phyloP scores from a whole-genome alignment of 2,797 vertebrate species.

The Helicolenus hilgendorfi region DNA sequence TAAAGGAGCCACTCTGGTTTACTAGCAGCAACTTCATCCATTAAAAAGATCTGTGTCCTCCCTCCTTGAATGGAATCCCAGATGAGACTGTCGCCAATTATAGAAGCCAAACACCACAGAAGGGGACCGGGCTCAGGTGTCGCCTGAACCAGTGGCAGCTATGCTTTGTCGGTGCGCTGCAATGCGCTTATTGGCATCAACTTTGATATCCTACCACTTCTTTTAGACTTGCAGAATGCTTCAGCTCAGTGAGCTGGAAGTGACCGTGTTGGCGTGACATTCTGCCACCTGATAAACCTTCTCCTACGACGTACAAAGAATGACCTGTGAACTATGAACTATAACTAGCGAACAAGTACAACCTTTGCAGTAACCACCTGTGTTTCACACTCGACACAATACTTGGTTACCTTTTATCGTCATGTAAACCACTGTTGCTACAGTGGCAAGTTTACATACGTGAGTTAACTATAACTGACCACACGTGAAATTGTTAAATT shows the following conservation, averaged over 20 bases:
- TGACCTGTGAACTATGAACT: constrained; percentile 50
- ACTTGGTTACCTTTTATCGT: neutral
- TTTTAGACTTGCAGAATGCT: constrained; percentile 48
- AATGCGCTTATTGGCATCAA: constrained; percentile 31
- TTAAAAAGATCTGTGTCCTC: constrained; percentile 7
- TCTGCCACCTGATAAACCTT: constrained; percentile 59
- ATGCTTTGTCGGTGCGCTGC: constrained; percentile 34
- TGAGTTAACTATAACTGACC: neutral
- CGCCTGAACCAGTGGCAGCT: constrained; percentile 31
- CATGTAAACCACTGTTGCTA: neutral
- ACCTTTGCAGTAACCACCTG: neutral
- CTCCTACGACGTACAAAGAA: constrained; percentile 54
- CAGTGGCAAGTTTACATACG: neutral
- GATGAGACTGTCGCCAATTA: constrained; percentile 35
- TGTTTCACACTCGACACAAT: neutral
- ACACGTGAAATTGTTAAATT: no score
- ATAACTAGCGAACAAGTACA: neutral
- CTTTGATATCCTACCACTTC: constrained; percentile 57
- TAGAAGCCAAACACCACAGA: constrained; percentile 21
- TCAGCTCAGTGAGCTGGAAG: constrained; percentile 46
- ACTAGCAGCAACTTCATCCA: neutral
- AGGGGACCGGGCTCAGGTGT: constrained; percentile 39
- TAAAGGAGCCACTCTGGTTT: constrained; percentile 15
- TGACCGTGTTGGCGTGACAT: constrained; percentile 29
- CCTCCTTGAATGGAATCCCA: neutral